Conservation (phyloP, 2,797 vertebrate genomes). For the Lepidocolaptes lacrymiger region DNA sequence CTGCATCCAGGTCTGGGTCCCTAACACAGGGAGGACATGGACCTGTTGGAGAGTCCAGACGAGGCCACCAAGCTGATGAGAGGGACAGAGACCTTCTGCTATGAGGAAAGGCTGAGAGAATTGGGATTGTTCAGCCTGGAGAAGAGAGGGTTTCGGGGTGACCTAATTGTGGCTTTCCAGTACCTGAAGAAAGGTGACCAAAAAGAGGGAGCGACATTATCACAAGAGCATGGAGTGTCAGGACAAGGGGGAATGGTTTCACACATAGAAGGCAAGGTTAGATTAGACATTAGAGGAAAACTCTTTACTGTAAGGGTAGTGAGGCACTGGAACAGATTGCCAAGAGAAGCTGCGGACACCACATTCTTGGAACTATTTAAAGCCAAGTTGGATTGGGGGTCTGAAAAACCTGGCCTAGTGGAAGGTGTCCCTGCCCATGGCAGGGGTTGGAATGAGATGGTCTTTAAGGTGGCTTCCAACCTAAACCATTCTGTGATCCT, state of each 20-base stretch:
- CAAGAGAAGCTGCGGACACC: background rate
- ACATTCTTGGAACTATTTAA: background rate
- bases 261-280: background rate
- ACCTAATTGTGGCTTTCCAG: background rate
- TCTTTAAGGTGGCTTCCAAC: background rate
- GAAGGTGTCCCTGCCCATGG: background rate
- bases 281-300: background rate
- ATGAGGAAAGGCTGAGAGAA: background rate
- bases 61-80: background rate
- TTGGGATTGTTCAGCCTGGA: background rate
- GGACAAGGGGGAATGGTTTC: background rate
- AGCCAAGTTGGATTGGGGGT: rapidly evolving
- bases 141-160: background rate
- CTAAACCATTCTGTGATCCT: background rate
- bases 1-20: background rate
- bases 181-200: rapidly evolving
- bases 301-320: background rate
- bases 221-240: background rate
- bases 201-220: background rate
- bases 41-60: rapidly evolving
- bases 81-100: background rate
- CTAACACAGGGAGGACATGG: background rate
- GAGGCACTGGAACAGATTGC: background rate
- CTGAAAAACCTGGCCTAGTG: rapidly evolving
- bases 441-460: rapidly evolving